Percentiles rank a stretch among this genome's conserved stretches.
Evolutionary conservation across 2,113 vertebrate species (phyloP).

Genomic region (Nothobranchius kuhntae): DNA sequence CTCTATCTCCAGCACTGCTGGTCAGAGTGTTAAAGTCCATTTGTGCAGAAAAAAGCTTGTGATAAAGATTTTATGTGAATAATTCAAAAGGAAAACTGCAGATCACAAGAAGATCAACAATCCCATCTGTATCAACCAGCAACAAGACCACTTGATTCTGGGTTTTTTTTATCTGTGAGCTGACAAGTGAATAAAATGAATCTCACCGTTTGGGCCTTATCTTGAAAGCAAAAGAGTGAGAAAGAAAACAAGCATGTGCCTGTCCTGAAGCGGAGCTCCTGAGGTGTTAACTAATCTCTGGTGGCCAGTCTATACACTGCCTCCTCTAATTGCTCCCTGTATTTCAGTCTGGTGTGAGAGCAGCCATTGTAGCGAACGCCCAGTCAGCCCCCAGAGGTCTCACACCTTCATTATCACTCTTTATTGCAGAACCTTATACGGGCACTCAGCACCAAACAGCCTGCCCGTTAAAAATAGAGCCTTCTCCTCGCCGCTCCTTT

Average conservation of each 20-base stretch:
- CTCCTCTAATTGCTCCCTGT: slow-evolving; percentile 90
- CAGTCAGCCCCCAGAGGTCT: slow-evolving; percentile 87
- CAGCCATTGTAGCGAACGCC: slow-evolving; percentile 88
- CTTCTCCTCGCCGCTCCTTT: slow-evolving; percentile 83
- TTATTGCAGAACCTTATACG: slow-evolving; percentile 91
- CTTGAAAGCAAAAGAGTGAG: slow-evolving; percentile 62
- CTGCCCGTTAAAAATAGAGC: slow-evolving; percentile 94
- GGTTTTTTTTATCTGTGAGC: slow-evolving; percentile 36
- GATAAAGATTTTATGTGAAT: slow-evolving; percentile 58
- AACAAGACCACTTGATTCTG: slow-evolving; percentile 35
- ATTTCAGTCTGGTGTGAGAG: slow-evolving; percentile 89
- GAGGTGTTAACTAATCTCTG: slow-evolving; percentile 89
- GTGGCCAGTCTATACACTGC: slow-evolving; percentile 86
- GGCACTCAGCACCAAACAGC: slow-evolving; percentile 89
- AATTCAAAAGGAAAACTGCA: slow-evolving; percentile 52
- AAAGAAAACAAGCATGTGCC: slow-evolving; percentile 78
- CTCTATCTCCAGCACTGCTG: slow-evolving; percentile 62
- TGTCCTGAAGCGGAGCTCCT: slow-evolving; percentile 82
- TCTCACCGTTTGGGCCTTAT: slow-evolving; percentile 65
- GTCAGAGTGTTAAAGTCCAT: slow-evolving; percentile 69
- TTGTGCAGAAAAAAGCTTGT: slow-evolving; percentile 47
- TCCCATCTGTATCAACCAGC: slow-evolving; percentile 35
- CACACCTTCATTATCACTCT: slow-evolving; percentile 98
- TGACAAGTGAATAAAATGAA: slow-evolving; percentile 75
- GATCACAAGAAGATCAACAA: slow-evolving; percentile 55